Conservation (phyloP, 2,888 invertebrate species). For the Mesoligia furuncula region DNA sequence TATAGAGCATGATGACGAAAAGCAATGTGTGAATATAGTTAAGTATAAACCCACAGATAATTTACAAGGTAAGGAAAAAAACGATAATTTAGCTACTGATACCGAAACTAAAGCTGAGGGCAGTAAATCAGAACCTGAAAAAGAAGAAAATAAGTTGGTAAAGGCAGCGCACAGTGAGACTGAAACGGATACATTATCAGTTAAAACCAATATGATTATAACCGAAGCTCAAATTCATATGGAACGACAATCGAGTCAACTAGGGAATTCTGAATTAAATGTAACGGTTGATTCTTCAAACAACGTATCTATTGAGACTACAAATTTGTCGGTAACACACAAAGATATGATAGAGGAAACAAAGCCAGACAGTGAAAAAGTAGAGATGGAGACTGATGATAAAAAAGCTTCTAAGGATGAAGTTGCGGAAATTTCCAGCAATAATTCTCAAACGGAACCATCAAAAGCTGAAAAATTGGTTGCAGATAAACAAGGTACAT, state of each 20-base stretch:
- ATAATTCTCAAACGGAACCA: slow-evolving; percentile 43
- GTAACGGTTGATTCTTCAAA: slow-evolving; percentile 86
- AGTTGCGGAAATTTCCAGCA: slow-evolving; percentile 43
- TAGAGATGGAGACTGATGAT: slow-evolving; percentile 47
- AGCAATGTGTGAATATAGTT: slow-evolving; percentile 87
- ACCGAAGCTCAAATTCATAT: slow-evolving; percentile 90
- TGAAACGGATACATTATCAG: slow-evolving; percentile 87
- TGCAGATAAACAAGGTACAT: slow-evolving; percentile 26
- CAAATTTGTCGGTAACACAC: slow-evolving; percentile 82
- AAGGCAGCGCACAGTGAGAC: slow-evolving; percentile 84
- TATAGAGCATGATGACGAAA: slow-evolving; percentile 84
- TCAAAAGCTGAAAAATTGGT: slow-evolving; percentile 13
- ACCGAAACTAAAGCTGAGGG: slow-evolving; percentile 63
- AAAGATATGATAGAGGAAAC: slow-evolving; percentile 76
- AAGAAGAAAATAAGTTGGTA: slow-evolving; percentile 71
- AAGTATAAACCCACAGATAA: slow-evolving; percentile 81
- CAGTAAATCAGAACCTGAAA: slow-evolving; percentile 75
- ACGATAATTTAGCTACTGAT: slow-evolving; percentile 63
- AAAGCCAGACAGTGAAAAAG: slow-evolving; percentile 66
- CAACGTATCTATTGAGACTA: slow-evolving; percentile 85
- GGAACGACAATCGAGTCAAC: slow-evolving; percentile 84
- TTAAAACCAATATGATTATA: slow-evolving; percentile 87
- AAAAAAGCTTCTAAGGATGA: slow-evolving; percentile 50
- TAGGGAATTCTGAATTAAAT: slow-evolving; percentile 85
- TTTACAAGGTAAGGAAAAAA: slow-evolving; percentile 69